Percentiles rank a stretch among this genome's conserved stretches.
Evolutionary conservation across 2,888 invertebrate genomes (phyloP).

Genomic region (Latrodectus elegans): DNA sequence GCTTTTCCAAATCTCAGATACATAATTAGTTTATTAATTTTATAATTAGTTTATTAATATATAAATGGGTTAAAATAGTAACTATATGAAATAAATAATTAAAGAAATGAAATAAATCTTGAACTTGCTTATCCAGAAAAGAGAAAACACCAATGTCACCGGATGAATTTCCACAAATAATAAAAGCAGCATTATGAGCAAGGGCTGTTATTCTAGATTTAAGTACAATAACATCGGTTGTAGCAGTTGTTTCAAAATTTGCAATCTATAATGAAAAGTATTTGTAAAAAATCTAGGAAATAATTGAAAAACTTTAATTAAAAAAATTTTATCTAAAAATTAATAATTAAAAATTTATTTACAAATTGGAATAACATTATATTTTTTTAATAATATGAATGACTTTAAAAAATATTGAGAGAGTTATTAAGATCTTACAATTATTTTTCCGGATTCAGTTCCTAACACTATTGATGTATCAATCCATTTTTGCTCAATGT

Average conservation of each 20-base stretch:
- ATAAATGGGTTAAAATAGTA: too few relatives aligned
- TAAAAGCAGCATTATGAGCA: slow-evolving; percentile 24
- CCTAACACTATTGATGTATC: slow-evolving; percentile 47
- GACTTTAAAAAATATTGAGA: too few relatives aligned
- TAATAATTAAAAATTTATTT: background rate
- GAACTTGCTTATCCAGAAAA: slow-evolving; percentile 26
- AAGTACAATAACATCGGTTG: background rate
- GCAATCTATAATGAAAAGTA: slow-evolving; percentile 25
- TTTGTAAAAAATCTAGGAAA: background rate
- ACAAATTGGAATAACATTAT: background rate
- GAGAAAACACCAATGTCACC: slow-evolving; percentile 57
- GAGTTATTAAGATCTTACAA: slow-evolving; percentile 19
- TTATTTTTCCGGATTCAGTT: slow-evolving; percentile 37
- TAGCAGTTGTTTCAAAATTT: slow-evolving; percentile 19
- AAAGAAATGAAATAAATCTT: background rate
- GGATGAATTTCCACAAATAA: slow-evolving; percentile 40
- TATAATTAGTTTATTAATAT: too few relatives aligned
- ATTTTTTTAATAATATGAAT: background rate
- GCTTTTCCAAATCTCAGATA: too few relatives aligned
- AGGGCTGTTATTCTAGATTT: slow-evolving; percentile 29
- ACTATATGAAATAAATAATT: too few relatives aligned
- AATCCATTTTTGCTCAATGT: slow-evolving; percentile 14
- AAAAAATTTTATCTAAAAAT: background rate
- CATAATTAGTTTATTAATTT: too few relatives aligned
- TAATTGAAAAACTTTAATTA: background rate